Percentiles rank a stretch among this genome's conserved stretches.
These are phyloP conservation scores for Poeciliopsis turneri DNA, from an alignment of 2,797 vertebrate species.

Conservation along the genomic window DNA sequence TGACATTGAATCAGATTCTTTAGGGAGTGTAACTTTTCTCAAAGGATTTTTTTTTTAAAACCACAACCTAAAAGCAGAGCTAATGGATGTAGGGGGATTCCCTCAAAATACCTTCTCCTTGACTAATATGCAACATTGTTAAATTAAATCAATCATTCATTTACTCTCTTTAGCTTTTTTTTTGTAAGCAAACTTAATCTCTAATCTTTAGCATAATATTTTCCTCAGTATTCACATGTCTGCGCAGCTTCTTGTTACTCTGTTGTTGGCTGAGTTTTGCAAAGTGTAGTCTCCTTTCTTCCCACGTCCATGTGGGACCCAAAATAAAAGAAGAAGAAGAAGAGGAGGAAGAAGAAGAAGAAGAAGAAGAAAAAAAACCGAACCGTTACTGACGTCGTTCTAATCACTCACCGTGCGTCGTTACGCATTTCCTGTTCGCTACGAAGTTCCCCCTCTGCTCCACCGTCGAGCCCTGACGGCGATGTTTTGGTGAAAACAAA, in stretches of 20 bases:
- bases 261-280: constrained; percentile 14
- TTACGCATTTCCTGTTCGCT: constrained; percentile 76
- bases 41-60: not conserved
- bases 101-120: not conserved
- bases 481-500: constrained; percentile 77
- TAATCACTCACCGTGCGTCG: constrained; percentile 59
- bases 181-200: not conserved
- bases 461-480: constrained; percentile 67
- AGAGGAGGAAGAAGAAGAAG: no score
- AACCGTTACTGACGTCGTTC: constrained; percentile 24
- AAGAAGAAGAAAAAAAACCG: no score
- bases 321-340: not conserved
- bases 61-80: not conserved
- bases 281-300: constrained; percentile 10
- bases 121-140: not conserved
- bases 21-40: not conserved
- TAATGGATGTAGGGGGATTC: not conserved
- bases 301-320: constrained; percentile 59
- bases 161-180: not conserved
- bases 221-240: not conserved
- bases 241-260: constrained; percentile 8
- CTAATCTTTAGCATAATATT: not conserved
- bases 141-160: not conserved
- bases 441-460: constrained; percentile 53
- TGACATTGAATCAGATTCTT: not conserved